Conservation (phyloP, 2,113 vertebrate genomes). For the Catagonus wagneri region DNA sequence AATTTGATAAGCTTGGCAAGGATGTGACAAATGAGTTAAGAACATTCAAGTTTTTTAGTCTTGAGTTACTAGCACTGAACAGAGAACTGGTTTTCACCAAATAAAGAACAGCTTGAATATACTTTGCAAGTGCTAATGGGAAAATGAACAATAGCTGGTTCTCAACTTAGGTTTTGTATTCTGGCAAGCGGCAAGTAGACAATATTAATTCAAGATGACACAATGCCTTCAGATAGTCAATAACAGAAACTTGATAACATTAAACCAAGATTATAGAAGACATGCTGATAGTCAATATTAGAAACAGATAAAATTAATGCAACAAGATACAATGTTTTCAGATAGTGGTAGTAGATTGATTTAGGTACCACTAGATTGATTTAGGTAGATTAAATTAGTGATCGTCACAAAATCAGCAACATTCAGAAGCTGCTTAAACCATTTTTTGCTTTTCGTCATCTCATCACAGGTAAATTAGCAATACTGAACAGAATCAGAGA, state of each 20-base stretch:
- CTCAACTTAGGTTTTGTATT: neutral
- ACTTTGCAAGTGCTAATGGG: neutral
- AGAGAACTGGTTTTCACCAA: conserved; percentile 74
- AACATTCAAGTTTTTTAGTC: conserved; percentile 72
- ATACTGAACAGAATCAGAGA: neutral
- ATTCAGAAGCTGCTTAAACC: neutral
- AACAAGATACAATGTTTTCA: neutral
- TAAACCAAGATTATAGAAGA: conserved; percentile 14
- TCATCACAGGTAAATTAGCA: neutral
- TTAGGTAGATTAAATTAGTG: neutral
- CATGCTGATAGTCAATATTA: neutral
- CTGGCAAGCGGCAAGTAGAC: neutral
- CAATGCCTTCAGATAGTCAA: neutral
- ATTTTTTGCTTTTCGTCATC: conserved; percentile 28
- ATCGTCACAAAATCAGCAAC: neutral
- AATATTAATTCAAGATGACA: conserved; percentile 40
- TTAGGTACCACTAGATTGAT: neutral
- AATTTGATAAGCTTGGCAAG: conserved; percentile 80
- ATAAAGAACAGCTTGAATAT: conserved; percentile 66
- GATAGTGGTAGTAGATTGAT: neutral
- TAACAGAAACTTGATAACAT: neutral
- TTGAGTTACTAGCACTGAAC: conserved; percentile 54
- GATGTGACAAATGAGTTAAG: conserved; percentile 69
- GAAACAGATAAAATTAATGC: neutral
- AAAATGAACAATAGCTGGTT: conserved; percentile 11